Percentiles rank a stretch among this genome's conserved stretches.
Conservation (phyloP, 2,888 invertebrate species). For the Drosophila yooni region DNA sequence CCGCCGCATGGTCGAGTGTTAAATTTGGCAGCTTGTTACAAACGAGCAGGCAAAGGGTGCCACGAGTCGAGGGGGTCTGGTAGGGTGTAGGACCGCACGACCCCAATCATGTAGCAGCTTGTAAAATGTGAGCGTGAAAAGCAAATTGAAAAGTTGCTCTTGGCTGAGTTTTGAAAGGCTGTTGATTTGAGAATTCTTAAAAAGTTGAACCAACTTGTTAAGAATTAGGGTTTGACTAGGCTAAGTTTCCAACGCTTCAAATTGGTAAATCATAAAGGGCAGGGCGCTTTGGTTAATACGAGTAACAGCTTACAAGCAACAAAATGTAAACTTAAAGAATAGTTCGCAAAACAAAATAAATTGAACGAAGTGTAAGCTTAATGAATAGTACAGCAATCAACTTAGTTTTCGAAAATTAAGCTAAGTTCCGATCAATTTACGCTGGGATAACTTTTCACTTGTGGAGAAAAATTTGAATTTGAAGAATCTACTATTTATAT, state of each 20-base stretch:
- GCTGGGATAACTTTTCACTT: neutral
- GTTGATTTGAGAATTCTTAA: conserved; percentile 65
- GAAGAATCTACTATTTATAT: neutral
- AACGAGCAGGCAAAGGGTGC: conserved; percentile 7
- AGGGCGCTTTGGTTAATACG: conserved; percentile 3
- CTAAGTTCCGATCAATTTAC: neutral
- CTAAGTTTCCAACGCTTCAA: conserved; percentile 16
- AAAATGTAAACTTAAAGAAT: neutral
- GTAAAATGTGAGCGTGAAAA: conserved; percentile 74
- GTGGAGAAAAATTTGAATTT: neutral
- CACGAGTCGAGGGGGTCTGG: neutral
- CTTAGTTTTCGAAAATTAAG: neutral
- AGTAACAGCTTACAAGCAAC: conserved; percentile 1
- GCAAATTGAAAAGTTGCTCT: conserved; percentile 71
- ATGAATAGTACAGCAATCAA: neutral
- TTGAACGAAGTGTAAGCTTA: conserved; percentile 2
- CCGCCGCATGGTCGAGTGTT: conserved; percentile 56
- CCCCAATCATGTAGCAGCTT: conserved; percentile 78
- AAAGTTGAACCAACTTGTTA: conserved; percentile 52
- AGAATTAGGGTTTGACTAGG: conserved; percentile 21
- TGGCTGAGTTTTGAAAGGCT: conserved; percentile 60
- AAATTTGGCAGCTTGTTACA: conserved; percentile 77
- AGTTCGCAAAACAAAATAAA: neutral
- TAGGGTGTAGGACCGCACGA: conserved; percentile 41
- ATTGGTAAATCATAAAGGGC: neutral